A percentile compares a stretch with the other conserved stretches of the same genome.
Evolutionary conservation across 2,113 vertebrate genomes (phyloP).

Genomic region (Oncorhynchus tshawytscha): DNA sequence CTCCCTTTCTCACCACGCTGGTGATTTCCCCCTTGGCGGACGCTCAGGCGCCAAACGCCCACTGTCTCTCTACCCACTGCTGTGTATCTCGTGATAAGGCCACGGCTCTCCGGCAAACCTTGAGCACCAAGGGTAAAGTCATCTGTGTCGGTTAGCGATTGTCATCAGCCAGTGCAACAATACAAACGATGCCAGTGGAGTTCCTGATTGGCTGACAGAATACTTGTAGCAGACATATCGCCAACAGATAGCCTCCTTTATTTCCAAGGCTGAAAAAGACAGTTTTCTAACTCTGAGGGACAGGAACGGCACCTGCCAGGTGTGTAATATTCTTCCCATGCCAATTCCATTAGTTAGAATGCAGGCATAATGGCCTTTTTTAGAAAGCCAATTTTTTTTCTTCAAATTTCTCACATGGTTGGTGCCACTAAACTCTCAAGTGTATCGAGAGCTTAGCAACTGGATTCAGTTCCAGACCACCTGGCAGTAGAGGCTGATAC

Average conservation of each 20-base stretch:
- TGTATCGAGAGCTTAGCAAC: slow-evolving; percentile 12
- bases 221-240: slow-evolving; percentile 31
- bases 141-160: background rate
- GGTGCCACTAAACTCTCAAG: slow-evolving; percentile 15
- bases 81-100: background rate
- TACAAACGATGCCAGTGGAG: background rate
- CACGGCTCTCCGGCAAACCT: background rate
- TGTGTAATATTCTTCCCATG: slow-evolving; percentile 40
- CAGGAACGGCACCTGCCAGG: slow-evolving; percentile 44
- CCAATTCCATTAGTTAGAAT: slow-evolving; percentile 40
- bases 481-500: background rate
- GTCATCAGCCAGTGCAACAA: background rate
- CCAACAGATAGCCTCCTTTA: slow-evolving; percentile 34
- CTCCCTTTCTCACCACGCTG: background rate
- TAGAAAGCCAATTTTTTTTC: background rate
- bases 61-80: background rate
- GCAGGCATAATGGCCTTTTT: slow-evolving; percentile 37
- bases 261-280: slow-evolving; percentile 22
- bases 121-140: slow-evolving; percentile 12
- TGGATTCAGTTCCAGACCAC: background rate
- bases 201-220: slow-evolving; percentile 3
- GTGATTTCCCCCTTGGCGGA: background rate
- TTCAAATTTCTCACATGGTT: slow-evolving; percentile 8
- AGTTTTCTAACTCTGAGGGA: slow-evolving; percentile 37
- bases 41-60: background rate